Percentiles rank a stretch among this genome's conserved stretches.
Evolutionary conservation across 1,140 invertebrate species (phyloP).

Genomic region (Lasioglossum albipes): DNA sequence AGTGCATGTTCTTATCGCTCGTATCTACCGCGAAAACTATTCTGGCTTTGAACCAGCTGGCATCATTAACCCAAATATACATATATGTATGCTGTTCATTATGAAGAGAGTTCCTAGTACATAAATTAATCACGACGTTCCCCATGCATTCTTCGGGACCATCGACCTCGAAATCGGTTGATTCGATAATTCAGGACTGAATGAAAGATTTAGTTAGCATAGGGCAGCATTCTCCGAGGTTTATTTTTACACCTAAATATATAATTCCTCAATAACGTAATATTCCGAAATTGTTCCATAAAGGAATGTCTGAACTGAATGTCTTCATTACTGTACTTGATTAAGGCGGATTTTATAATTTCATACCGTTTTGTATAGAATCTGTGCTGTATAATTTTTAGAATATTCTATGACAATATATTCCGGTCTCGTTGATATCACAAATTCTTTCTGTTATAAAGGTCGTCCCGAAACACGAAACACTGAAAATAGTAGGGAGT

Average conservation of each 20-base stretch:
- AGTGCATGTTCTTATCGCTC: conserved; percentile 37
- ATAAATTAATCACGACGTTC: conserved; percentile 56
- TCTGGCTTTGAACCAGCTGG: conserved; percentile 58
- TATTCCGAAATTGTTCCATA: neutral
- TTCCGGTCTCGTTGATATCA: too few relatives aligned
- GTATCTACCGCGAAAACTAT: conserved; percentile 34
- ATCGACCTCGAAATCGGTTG: conserved; percentile 48
- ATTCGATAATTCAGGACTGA: conserved; percentile 49
- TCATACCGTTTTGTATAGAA: too few relatives aligned
- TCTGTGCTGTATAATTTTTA: neutral
- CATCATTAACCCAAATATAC: conserved; percentile 64
- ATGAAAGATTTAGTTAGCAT: conserved; percentile 50
- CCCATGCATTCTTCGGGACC: conserved; percentile 23
- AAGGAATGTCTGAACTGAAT: neutral
- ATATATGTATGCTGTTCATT: conserved; percentile 54
- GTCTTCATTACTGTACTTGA: neutral
- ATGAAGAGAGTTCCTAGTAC: conserved; percentile 38
- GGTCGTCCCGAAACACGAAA: too few relatives aligned
- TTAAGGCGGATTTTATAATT: neutral
- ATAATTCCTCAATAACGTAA: neutral
- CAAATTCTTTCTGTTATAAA: too few relatives aligned
- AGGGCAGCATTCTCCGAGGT: neutral
- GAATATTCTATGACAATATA: too few relatives aligned
- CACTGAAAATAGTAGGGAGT: too few relatives aligned
- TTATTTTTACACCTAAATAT: neutral